Conservation (phyloP, 1,140 invertebrate species). For the Eriosoma lanigerum region DNA sequence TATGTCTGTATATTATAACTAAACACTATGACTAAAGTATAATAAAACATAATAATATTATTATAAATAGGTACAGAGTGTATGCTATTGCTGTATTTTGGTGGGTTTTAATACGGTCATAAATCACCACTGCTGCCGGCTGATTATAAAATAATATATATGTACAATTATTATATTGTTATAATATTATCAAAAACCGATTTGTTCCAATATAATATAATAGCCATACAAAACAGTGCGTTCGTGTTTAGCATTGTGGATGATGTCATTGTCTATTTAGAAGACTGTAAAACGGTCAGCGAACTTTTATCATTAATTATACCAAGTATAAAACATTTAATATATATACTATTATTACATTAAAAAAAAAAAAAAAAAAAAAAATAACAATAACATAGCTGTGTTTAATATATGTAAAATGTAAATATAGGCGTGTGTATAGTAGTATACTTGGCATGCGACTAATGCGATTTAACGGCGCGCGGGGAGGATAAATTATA, state of each 20-base stretch:
- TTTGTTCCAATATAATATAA: background rate
- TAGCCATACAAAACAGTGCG: too few species aligned
- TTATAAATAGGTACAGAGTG: too few species aligned
- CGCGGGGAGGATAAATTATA: background rate
- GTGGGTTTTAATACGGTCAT: background rate
- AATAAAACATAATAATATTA: too few species aligned
- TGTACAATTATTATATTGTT: background rate
- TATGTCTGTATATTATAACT: too few species aligned
- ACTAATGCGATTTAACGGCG: conserved; percentile 6
- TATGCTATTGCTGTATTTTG: background rate
- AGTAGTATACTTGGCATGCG: background rate
- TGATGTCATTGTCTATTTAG: background rate
- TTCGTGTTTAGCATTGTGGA: background rate
- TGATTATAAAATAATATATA: background rate
- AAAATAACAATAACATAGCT: background rate
- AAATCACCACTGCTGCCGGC: conserved; percentile 18
- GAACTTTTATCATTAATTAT: conserved; percentile 18
- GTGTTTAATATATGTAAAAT: background rate
- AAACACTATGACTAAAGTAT: too few species aligned
- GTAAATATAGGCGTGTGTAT: background rate
- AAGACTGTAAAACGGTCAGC: conserved; percentile 19
- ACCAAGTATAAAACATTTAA: too few species aligned
- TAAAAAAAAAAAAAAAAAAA: too few species aligned
- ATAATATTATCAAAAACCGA: conserved; percentile 5
- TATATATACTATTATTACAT: too few species aligned